Percentiles rank a stretch among this genome's conserved stretches.
phyloP scores from a whole-genome alignment of 2,888 invertebrate genomes.

The Chouioia cunea region DNA sequence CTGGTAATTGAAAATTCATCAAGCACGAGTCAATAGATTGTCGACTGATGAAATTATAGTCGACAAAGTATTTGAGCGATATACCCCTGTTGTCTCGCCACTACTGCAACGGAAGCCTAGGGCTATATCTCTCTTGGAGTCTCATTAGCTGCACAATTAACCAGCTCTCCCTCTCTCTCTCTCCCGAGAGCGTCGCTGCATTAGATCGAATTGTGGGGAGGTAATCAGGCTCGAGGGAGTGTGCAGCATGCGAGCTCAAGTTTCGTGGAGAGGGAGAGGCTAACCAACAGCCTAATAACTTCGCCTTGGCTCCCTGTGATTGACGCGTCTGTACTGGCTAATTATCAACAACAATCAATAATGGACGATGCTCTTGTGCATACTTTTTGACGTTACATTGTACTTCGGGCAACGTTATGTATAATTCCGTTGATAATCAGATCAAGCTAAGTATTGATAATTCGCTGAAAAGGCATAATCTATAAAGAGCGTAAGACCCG shows the following conservation, averaged over 20 bases:
- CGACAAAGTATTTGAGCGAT: neutral
- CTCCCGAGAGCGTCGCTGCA: conserved; percentile 58
- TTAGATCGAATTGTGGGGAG: conserved; percentile 66
- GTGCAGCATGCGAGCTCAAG: conserved; percentile 42
- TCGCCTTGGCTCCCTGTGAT: conserved; percentile 62
- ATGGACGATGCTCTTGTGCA: conserved; percentile 44
- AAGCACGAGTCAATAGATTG: no score
- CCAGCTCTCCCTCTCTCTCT: conserved; percentile 56
- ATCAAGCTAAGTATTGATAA: no score
- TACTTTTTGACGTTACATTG: no score
- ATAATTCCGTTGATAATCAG: no score
- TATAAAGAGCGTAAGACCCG: no score
- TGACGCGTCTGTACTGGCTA: conserved; percentile 66
- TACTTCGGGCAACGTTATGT: no score
- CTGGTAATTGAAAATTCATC: no score
- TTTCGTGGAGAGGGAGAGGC: conserved; percentile 33
- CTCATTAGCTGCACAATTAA: conserved; percentile 67
- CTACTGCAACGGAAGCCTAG: conserved; percentile 42
- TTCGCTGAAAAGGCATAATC: no score
- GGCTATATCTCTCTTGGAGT: conserved; percentile 54
- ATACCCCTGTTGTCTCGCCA: conserved; percentile 30
- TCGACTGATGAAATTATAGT: neutral
- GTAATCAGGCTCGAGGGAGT: conserved; percentile 64
- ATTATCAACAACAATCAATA: conserved; percentile 68
- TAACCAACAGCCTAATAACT: conserved; percentile 67